These are phyloP conservation scores for Sympetrum striolatum DNA, from an alignment of 2,888 invertebrate genomes.

Conservation along the genomic window DNA sequence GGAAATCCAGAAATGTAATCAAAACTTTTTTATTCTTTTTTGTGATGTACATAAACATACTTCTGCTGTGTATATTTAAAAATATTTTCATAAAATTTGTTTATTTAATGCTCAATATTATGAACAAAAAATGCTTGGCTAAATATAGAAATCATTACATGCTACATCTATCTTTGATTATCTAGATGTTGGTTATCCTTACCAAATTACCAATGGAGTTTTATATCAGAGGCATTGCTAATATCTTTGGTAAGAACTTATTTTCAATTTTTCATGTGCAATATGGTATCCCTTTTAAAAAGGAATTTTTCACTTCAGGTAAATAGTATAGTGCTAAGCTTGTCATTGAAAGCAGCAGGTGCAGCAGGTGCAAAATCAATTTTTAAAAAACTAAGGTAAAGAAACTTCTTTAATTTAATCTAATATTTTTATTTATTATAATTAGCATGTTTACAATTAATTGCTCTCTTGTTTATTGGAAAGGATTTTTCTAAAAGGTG, in stretches of 20 bases:
- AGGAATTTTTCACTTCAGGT: background rate
- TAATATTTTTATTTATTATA: too few species aligned
- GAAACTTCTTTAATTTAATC: too few species aligned
- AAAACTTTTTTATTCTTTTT: background rate
- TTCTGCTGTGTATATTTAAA: background rate
- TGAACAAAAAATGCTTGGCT: too few species aligned
- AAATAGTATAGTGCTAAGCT: slow-evolving; percentile 45
- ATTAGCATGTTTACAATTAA: too few species aligned
- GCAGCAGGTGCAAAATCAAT: slow-evolving; percentile 38
- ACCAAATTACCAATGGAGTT: slow-evolving; percentile 52
- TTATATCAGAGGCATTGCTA: slow-evolving; percentile 51
- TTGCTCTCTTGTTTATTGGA: too few species aligned
- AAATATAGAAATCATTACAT: too few species aligned
- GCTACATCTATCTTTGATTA: too few species aligned
- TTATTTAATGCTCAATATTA: too few species aligned
- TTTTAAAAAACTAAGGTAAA: slow-evolving; percentile 9
- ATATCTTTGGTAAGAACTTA: slow-evolving; percentile 50
- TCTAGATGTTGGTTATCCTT: slow-evolving; percentile 53
- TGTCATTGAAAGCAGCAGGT: slow-evolving; percentile 46
- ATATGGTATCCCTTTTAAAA: too few species aligned
- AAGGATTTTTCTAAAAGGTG: too few species aligned
- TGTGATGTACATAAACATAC: background rate
- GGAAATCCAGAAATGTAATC: slow-evolving; percentile 50
- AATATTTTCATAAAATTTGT: too few species aligned
- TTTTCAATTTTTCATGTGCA: background rate